Percentiles rank a stretch among this genome's conserved stretches.
phyloP scores from a whole-genome alignment of 2,113 vertebrate genomes.

The Percopsis transmontana region DNA sequence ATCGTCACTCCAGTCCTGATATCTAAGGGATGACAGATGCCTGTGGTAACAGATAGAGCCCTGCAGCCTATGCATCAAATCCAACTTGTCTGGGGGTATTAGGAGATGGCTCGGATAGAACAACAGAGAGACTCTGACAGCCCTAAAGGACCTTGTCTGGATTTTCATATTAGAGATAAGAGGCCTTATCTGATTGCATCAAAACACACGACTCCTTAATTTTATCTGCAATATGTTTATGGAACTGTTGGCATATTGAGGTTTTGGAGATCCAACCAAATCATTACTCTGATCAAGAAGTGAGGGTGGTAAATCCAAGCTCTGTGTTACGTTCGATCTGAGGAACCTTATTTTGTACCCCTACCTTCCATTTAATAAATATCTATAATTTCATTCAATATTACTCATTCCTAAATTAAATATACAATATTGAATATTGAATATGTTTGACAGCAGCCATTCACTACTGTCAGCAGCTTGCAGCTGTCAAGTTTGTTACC shows the following conservation, averaged over 20 bases:
- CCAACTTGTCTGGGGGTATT: slow-evolving; percentile 50
- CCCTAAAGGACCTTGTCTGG: slow-evolving; percentile 18
- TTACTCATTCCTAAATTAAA: too few relatives aligned
- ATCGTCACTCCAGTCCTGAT: slow-evolving; percentile 43
- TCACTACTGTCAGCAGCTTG: too few relatives aligned
- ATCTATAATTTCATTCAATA: too few relatives aligned
- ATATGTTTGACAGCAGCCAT: too few relatives aligned
- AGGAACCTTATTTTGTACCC: not conserved
- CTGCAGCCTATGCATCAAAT: slow-evolving; percentile 66
- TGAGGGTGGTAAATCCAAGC: not conserved
- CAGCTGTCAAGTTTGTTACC: too few relatives aligned
- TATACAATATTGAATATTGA: too few relatives aligned
- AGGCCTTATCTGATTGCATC: slow-evolving; percentile 19
- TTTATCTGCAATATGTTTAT: not conserved
- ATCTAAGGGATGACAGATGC: slow-evolving; percentile 45
- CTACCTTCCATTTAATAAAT: too few relatives aligned
- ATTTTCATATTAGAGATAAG: slow-evolving; percentile 40
- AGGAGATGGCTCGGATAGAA: slow-evolving; percentile 46
- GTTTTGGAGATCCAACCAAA: slow-evolving; percentile 4
- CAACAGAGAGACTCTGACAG: slow-evolving; percentile 45
- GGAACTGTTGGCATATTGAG: not conserved
- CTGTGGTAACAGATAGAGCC: slow-evolving; percentile 49
- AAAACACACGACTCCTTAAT: not conserved
- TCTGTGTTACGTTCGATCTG: not conserved
- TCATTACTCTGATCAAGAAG: slow-evolving; percentile 14